Percentiles rank a stretch among this genome's conserved stretches.
These are phyloP conservation scores for Ostrea edulis DNA, from an alignment of 1,140 invertebrate genomes.

Conservation along the genomic window DNA sequence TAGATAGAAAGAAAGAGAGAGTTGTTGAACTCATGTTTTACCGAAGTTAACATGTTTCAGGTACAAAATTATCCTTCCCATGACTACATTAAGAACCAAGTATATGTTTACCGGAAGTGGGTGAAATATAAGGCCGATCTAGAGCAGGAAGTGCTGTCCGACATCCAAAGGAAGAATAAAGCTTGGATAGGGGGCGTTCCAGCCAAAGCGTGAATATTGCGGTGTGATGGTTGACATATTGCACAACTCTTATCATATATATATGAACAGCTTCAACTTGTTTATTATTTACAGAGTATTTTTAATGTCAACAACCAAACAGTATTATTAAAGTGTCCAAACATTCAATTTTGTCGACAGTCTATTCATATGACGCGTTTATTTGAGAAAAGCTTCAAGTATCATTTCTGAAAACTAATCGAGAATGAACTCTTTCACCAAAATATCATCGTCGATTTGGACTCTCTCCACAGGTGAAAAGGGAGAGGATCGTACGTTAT, in stretches of 20 bases:
- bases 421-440: too few relatives aligned
- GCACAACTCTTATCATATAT: background rate
- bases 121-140: slow-evolving; percentile 63
- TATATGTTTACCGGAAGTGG: slow-evolving; percentile 64
- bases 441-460: too few relatives aligned
- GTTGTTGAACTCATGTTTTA: too few relatives aligned
- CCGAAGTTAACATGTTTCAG: slow-evolving; percentile 52
- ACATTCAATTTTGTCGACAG: too few relatives aligned
- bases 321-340: background rate
- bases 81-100: slow-evolving; percentile 63
- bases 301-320: background rate
- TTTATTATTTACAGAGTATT: background rate
- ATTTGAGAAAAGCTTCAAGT: too few relatives aligned
- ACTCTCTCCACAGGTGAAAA: too few relatives aligned
- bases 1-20: too few relatives aligned
- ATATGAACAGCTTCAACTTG: too few relatives aligned
- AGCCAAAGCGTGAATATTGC: background rate
- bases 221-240: background rate
- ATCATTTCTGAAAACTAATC: too few relatives aligned
- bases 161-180: slow-evolving; percentile 43
- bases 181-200: slow-evolving; percentile 55
- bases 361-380: too few relatives aligned
- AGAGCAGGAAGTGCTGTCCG: slow-evolving; percentile 55
- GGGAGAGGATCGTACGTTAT: too few relatives aligned
- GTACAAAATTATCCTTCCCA: slow-evolving; percentile 66